A percentile compares a stretch with the other conserved stretches of the same genome.
These are phyloP conservation scores for Syrrhaptes paradoxus DNA, from an alignment of 2,113 vertebrate genomes.

Conservation along the genomic window DNA sequence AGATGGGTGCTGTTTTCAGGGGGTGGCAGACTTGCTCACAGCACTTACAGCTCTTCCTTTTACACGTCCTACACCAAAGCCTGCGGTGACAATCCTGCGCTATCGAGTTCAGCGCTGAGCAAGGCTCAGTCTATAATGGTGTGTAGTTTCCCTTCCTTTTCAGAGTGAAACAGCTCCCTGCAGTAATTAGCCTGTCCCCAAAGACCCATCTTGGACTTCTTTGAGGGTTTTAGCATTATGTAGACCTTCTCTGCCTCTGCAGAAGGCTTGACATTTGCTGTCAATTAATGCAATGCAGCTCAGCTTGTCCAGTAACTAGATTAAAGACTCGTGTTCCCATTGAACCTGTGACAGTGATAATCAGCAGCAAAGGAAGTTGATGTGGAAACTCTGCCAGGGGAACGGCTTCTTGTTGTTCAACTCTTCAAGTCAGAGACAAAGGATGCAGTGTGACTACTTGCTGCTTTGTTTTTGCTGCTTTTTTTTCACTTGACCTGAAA, in stretches of 20 bases:
- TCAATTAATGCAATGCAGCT: conserved; percentile 18
- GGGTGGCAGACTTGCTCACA: background rate
- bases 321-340: conserved; percentile 25
- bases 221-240: background rate
- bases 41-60: background rate
- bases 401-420: background rate
- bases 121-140: background rate
- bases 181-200: conserved; percentile 33
- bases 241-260: conserved; percentile 1
- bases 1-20: background rate
- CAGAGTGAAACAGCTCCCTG: background rate
- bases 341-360: conserved; percentile 27
- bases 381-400: background rate
- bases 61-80: background rate
- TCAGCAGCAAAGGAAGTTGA: conserved; percentile 9
- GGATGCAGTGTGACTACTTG: background rate
- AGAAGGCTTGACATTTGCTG: conserved; percentile 28
- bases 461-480: conserved; percentile 20
- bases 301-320: conserved; percentile 34
- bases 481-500: conserved; percentile 30
- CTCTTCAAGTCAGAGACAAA: conserved; percentile 36
- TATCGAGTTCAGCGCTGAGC: background rate
- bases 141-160: background rate
- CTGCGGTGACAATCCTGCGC: background rate
- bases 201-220: background rate